These are phyloP conservation scores for Euplexia lucipara DNA, from an alignment of 2,888 invertebrate species.

Conservation along the genomic window DNA sequence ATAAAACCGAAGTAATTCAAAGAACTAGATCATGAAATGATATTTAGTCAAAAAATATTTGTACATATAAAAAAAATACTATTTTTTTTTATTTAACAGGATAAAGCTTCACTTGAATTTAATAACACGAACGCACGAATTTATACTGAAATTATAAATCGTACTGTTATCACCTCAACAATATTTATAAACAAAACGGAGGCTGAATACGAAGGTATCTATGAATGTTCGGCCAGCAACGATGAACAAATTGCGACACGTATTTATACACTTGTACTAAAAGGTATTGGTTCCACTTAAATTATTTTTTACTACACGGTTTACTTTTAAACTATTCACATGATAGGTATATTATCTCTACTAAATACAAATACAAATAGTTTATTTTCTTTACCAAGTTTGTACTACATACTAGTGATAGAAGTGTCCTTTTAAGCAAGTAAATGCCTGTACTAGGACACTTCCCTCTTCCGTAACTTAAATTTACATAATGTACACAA, in stretches of 20 bases:
- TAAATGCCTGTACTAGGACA: too few species aligned
- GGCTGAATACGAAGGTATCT: conserved; percentile 73
- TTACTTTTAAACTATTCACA: too few species aligned
- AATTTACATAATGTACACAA: too few species aligned
- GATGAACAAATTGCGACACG: conserved; percentile 51
- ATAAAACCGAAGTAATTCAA: too few species aligned
- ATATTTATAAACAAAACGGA: conserved; percentile 71
- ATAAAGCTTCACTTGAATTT: conserved; percentile 47
- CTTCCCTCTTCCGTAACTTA: too few species aligned
- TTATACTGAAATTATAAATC: conserved; percentile 66
- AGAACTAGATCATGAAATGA: too few species aligned
- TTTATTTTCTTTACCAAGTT: too few species aligned
- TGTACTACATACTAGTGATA: too few species aligned
- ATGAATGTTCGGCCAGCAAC: conserved; percentile 75
- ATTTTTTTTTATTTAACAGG: conserved; percentile 57
- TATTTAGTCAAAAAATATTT: too few species aligned
- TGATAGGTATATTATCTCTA: neutral
- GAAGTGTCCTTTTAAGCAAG: too few species aligned
- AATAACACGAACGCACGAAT: conserved; percentile 67
- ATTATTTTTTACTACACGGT: neutral
- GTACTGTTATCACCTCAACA: conserved; percentile 76
- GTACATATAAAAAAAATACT: too few species aligned
- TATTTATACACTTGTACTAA: conserved; percentile 66
- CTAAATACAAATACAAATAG: too few species aligned
- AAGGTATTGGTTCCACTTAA: conserved; percentile 66